Conservation (phyloP, 92 coral and sea anemone genomes). For the Anthopleura xanthogrammica region DNA sequence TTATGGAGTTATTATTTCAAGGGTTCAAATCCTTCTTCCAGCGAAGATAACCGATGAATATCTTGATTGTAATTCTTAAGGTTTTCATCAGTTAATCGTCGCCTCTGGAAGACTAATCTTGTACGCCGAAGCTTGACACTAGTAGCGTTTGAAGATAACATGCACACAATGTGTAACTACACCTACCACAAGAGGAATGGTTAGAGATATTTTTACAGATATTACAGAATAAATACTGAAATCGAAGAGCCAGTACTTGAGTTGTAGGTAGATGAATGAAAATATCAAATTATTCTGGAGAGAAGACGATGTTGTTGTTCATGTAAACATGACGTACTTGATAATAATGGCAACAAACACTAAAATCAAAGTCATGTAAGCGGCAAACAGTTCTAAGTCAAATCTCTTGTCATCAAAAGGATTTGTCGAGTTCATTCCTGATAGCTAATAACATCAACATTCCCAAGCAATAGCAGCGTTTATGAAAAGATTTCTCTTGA, state of each 20-base stretch:
- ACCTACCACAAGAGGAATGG: too few species aligned
- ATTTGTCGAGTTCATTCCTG: constrained; percentile 66
- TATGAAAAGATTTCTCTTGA: not conserved
- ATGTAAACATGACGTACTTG: constrained; percentile 69
- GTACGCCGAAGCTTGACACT: too few species aligned
- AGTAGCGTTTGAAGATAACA: too few species aligned
- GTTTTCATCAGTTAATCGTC: too few species aligned
- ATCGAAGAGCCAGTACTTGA: not conserved
- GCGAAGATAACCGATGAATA: too few species aligned
- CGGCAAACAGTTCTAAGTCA: constrained; percentile 70
- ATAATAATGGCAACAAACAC: constrained; percentile 78
- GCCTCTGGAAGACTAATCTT: too few species aligned
- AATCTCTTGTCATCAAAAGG: constrained; percentile 41
- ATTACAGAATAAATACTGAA: not conserved
- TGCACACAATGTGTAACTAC: too few species aligned
- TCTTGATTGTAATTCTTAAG: too few species aligned
- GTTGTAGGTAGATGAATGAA: not conserved
- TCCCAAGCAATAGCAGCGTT: not conserved
- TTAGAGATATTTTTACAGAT: not conserved
- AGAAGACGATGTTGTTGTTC: not conserved
- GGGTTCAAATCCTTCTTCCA: too few species aligned
- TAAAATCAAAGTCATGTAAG: constrained; percentile 70
- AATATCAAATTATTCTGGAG: not conserved
- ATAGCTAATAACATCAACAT: not conserved
- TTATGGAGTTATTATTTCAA: too few species aligned